phyloP scores from a whole-genome alignment of 64 coral and sea anemone genomes.

The Porites australiensis region DNA sequence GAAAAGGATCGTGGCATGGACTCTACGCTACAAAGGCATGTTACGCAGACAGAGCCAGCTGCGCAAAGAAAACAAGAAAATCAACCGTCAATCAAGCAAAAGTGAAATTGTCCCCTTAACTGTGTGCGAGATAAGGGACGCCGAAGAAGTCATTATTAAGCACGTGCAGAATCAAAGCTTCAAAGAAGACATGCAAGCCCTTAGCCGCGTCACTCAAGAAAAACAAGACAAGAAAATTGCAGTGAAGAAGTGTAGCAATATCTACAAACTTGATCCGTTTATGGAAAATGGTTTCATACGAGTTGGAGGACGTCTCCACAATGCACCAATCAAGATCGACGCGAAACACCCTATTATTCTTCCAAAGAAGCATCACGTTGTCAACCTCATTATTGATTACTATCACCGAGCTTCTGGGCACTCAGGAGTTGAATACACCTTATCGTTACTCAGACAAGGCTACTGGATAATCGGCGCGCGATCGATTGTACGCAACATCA shows the following conservation, averaged over 20 bases:
- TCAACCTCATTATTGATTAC: slow-evolving; percentile 1
- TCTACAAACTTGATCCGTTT: slow-evolving; percentile 27
- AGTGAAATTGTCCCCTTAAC: background rate
- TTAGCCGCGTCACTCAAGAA: background rate
- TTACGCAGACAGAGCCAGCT: background rate
- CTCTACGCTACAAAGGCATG: slow-evolving; percentile 59
- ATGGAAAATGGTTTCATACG: slow-evolving; percentile 22
- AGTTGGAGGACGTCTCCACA: slow-evolving; percentile 43
- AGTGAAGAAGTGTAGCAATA: slow-evolving; percentile 39
- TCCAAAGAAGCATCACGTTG: slow-evolving; percentile 35
- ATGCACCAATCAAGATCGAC: slow-evolving; percentile 26
- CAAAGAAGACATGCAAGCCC: background rate
- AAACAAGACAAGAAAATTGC: background rate
- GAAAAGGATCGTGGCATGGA: slow-evolving; percentile 35
- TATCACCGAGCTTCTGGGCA: slow-evolving; percentile 21
- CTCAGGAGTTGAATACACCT: background rate
- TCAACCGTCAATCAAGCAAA: background rate
- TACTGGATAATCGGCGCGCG: background rate
- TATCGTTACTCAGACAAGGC: background rate
- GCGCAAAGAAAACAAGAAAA: slow-evolving; percentile 5
- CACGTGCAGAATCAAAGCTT: slow-evolving; percentile 18
- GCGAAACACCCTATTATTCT: slow-evolving; percentile 35
- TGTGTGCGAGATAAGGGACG: slow-evolving; percentile 21
- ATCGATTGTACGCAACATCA: background rate
- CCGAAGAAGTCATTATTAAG: slow-evolving; percentile 51